phyloP scores from a whole-genome alignment of 2,888 invertebrate genomes.

The Sesia apiformis region DNA sequence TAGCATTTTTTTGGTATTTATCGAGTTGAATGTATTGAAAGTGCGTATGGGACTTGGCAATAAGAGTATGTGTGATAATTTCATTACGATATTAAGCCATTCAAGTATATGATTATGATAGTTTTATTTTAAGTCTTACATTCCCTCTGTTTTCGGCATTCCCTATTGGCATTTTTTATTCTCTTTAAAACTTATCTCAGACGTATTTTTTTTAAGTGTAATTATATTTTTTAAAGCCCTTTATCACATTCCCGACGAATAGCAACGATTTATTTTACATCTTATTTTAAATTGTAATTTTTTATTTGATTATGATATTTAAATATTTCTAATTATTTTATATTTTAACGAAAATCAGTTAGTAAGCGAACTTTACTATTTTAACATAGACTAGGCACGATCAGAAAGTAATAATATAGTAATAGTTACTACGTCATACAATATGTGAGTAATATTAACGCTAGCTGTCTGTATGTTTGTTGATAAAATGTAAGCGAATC shows the following conservation, averaged over 20 bases:
- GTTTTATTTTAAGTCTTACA: conserved; percentile 12
- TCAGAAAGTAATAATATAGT: neutral
- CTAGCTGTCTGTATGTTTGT: conserved; percentile 47
- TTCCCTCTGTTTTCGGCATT: conserved; percentile 40
- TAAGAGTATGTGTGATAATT: conserved; percentile 38
- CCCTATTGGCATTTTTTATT: conserved; percentile 5
- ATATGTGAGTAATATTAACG: conserved; percentile 32
- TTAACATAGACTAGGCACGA: neutral
- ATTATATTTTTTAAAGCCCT: conserved; percentile 50
- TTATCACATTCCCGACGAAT: conserved; percentile 49
- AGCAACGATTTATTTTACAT: conserved; percentile 56
- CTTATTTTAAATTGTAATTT: conserved; percentile 58
- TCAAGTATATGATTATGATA: neutral
- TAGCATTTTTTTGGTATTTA: conserved; percentile 1
- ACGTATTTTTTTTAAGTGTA: conserved; percentile 20
- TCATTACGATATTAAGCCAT: conserved; percentile 11
- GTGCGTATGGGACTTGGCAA: conserved; percentile 40
- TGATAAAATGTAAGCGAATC: conserved; percentile 51
- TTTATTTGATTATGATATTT: conserved; percentile 53
- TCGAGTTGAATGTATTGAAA: neutral
- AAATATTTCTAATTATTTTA: conserved; percentile 9
- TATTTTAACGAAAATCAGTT: conserved; percentile 15
- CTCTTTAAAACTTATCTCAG: conserved; percentile 14
- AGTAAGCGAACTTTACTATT: conserved; percentile 1
- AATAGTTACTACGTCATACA: neutral